These are phyloP conservation scores for Falco punctatus DNA, from an alignment of 2,113 vertebrate species.

Conservation along the genomic window DNA sequence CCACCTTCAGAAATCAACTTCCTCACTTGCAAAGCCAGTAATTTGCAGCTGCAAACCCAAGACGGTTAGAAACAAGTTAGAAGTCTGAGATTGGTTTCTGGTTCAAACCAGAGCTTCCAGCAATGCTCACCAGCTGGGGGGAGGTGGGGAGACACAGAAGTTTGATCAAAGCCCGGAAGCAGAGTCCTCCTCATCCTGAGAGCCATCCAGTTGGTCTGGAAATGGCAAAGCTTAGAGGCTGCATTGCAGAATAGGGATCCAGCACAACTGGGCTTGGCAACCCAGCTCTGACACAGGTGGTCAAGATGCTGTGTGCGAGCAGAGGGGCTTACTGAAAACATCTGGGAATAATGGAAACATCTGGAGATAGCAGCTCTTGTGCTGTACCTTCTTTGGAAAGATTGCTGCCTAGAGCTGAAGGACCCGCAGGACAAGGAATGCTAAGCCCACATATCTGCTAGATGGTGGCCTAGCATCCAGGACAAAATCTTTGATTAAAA, in stretches of 20 bases:
- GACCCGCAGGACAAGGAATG: not conserved
- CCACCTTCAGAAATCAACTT: not conserved
- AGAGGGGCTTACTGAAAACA: not conserved
- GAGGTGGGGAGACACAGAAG: not conserved
- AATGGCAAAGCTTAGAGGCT: not conserved
- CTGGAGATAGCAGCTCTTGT: not conserved
- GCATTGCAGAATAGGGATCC: not conserved
- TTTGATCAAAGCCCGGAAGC: not conserved
- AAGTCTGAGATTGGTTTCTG: not conserved
- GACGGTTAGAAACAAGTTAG: not conserved
- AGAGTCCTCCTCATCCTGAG: not conserved
- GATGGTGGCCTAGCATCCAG: not conserved
- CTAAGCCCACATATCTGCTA: not conserved
- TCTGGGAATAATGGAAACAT: not conserved
- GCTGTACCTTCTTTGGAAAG: not conserved
- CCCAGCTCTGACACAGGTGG: accelerated
- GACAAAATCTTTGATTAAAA: not conserved
- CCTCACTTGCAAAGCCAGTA: not conserved
- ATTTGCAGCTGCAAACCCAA: not conserved
- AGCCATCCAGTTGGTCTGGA: not conserved
- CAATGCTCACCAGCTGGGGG: not conserved
- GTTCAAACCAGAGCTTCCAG: not conserved
- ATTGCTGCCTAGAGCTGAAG: not conserved
- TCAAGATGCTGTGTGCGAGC: not conserved
- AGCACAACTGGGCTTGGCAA: not conserved